Conservation (phyloP, 2,888 invertebrate genomes). For the Balanococcus diminutus region DNA sequence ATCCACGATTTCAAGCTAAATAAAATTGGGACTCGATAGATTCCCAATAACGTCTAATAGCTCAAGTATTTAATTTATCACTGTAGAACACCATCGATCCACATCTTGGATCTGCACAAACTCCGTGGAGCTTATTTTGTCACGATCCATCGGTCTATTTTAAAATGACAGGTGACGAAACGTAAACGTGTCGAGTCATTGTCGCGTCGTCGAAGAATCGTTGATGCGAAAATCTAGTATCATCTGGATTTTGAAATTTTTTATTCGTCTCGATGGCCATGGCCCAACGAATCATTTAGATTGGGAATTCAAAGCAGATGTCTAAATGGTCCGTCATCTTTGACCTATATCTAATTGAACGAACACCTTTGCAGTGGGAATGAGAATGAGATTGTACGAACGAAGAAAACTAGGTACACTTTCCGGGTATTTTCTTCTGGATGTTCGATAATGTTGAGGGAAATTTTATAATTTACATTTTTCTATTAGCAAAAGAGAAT, state of each 20-base stretch:
- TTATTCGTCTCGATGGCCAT: no score
- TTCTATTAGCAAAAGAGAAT: background rate
- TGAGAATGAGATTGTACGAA: background rate
- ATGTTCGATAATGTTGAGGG: background rate
- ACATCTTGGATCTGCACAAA: background rate
- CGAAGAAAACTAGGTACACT: background rate
- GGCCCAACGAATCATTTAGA: no score
- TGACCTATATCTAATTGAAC: background rate
- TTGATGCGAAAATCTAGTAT: slow-evolving; percentile 10
- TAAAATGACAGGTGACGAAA: no score
- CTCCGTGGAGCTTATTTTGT: no score
- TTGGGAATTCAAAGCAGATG: background rate
- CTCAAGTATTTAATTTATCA: no score
- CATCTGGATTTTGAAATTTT: background rate
- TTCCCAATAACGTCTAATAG: background rate
- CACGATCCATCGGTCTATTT: no score
- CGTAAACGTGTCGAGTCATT: background rate
- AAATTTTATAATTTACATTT: slow-evolving; percentile 17
- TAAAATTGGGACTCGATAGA: no score
- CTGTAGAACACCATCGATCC: background rate
- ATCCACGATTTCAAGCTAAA: background rate
- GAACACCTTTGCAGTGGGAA: background rate
- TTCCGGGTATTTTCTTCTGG: background rate
- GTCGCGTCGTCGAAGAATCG: background rate
- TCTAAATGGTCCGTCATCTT: background rate